A percentile compares a stretch with the other conserved stretches of the same genome.
Conservation (phyloP, 2,888 invertebrate genomes). For the Agonopterix heracliana region DNA sequence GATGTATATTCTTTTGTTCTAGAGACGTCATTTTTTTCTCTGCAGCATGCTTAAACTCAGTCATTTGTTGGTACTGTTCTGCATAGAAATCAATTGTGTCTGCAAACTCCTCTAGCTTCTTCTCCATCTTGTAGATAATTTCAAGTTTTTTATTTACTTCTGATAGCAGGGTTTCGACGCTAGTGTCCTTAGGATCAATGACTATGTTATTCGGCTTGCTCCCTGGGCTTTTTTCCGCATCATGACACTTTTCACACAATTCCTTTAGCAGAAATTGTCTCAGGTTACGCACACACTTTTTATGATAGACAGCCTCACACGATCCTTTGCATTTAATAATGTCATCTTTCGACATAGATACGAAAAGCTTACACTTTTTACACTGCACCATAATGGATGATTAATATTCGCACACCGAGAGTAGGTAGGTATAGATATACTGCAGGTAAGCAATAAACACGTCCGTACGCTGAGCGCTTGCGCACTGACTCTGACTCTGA, state of each 20-base stretch:
- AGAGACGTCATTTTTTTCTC: slow-evolving; percentile 10
- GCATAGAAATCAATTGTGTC: slow-evolving; percentile 8
- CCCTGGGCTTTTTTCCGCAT: neutral
- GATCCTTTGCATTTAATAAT: slow-evolving; percentile 5
- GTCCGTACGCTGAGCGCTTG: neutral
- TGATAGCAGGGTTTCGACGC: slow-evolving; percentile 1
- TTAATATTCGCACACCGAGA: neutral
- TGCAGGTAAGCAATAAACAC: no score
- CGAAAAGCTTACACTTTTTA: slow-evolving; percentile 1
- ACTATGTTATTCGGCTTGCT: neutral
- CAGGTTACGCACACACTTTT: slow-evolving; percentile 8
- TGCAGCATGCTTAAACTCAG: slow-evolving; percentile 8
- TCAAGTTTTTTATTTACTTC: slow-evolving; percentile 12
- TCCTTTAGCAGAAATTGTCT: neutral
- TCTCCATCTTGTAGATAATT: slow-evolving; percentile 9
- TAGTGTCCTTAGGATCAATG: neutral
- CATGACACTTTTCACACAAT: slow-evolving; percentile 4
- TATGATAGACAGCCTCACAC: slow-evolving; percentile 4
- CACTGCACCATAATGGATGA: neutral
- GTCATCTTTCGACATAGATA: slow-evolving; percentile 8
- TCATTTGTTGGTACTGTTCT: slow-evolving; percentile 11
- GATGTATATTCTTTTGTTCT: slow-evolving; percentile 10
- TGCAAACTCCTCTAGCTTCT: slow-evolving; percentile 8
- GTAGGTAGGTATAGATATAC: neutral
- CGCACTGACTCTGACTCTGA: no score